A percentile compares a stretch with the other conserved stretches of the same genome.
Evolutionary conservation across 2,113 vertebrate genomes (phyloP).

Genomic region (Marmota monax): DNA sequence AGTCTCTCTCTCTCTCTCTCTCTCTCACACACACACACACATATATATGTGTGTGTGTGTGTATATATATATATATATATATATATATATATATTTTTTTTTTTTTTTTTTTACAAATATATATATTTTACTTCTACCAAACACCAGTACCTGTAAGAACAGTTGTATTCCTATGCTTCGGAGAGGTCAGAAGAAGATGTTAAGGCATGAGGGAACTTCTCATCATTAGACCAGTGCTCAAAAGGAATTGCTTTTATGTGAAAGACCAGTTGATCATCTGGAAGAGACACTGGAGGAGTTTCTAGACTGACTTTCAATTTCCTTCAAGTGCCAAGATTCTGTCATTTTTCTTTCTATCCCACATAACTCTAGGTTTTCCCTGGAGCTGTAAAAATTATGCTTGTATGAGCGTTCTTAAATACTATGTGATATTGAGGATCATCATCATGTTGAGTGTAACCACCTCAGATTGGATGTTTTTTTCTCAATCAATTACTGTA

Average conservation of each 20-base stretch:
- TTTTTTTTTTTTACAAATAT: too few species aligned
- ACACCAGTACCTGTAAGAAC: not conserved
- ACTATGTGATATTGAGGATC: not conserved
- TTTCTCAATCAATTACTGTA: conserved; percentile 54
- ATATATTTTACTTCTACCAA: not conserved
- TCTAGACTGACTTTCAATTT: not conserved
- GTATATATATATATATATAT: too few species aligned
- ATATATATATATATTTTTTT: too few species aligned
- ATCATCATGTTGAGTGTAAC: not conserved
- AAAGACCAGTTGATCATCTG: not conserved
- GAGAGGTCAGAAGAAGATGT: not conserved
- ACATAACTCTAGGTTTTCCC: conserved; percentile 4
- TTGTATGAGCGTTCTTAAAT: conserved; percentile 32
- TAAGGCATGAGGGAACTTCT: not conserved
- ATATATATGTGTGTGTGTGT: too few species aligned
- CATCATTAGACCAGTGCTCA: not conserved
- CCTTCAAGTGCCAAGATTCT: not conserved
- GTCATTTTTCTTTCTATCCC: not conserved
- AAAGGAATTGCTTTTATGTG: not conserved
- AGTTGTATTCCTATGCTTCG: not conserved
- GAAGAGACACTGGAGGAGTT: not conserved
- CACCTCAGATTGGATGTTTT: conserved; percentile 14
- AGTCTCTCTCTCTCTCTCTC: too few species aligned
- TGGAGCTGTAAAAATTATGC: not conserved
- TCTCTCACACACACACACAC: too few species aligned